Base-by-base conservation (phyloP, 2,888 invertebrate species). In the Malthinus seriepunctatus region DNA sequence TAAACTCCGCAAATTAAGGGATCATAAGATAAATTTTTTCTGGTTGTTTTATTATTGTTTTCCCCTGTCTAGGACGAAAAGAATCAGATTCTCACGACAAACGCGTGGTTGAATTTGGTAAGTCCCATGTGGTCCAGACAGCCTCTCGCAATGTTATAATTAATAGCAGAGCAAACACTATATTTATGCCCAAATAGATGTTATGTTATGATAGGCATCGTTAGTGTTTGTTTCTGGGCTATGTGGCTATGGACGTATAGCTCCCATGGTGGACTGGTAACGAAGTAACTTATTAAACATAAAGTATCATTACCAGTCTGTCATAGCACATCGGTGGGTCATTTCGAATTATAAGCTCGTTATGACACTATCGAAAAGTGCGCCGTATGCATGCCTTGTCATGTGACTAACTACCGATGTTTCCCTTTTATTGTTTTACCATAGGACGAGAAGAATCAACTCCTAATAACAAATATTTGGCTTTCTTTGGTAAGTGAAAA, bases 31-130 rank as follows among this genome's bases (percentile, higher is more conserved):
- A 65, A 66, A 67, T 23, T 61, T 67, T 67, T 67, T 80, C 80
- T 82, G 81, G 81, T 81, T 80, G 81, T 83, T 82, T 86, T 83
- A 74, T 73, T 71, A 71, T 71, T 75, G 72, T 77, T 77, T 76
- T 76, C 74, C 76, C 76, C 72, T 77, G 76, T 88, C 82, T 88
- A 97, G 97, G 97, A 97, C 84, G 97, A 97, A 88, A 97, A 97
- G 88, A 96, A 95, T 78, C 96, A 96, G 88, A 95, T 97, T 84
- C 90, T 97, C 84, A 93, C 95, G 80, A 95, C 95, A 82, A 97
- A 96, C 86, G 92, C 95, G 82, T 97, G 96, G 96, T 89, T 96
- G 80, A 93, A 95, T 85, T 88, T 96, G 93, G 95, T 96, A 89
- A 93, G 95, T 93, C 84, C 84, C 83, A 76, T 76, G 76, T 74